Evolutionary conservation across 2,113 vertebrate genomes (phyloP).

Genomic region (Callipepla squamata): DNA sequence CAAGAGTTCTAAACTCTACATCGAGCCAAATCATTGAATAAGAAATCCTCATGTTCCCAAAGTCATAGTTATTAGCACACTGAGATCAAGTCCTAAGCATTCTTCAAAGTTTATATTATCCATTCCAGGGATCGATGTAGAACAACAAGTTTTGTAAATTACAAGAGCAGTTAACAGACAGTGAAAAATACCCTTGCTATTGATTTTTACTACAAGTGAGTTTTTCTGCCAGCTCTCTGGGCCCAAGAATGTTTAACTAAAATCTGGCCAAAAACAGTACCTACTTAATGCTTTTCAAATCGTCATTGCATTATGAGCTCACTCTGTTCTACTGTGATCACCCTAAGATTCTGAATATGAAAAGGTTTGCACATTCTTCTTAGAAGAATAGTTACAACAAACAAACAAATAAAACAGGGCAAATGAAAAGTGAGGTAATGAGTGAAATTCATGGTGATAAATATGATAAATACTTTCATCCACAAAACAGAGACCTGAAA

Average conservation of each 20-base stretch:
- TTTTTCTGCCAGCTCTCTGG: neutral
- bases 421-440: neutral
- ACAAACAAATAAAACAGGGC: neutral
- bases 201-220: neutral
- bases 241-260: neutral
- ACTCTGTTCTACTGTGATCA: neutral
- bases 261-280: neutral
- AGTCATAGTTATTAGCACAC: neutral
- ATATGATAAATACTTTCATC: neutral
- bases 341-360: neutral
- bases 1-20: neutral
- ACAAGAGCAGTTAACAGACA: neutral
- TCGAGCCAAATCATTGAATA: neutral
- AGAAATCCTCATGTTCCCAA: no score
- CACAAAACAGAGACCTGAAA: neutral
- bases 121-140: neutral
- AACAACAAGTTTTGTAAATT: neutral
- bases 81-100: neutral
- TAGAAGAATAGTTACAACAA: neutral
- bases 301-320: neutral
- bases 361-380: neutral
- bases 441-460: neutral
- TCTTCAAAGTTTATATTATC: neutral
- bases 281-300: neutral
- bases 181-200: neutral